Percentiles rank a stretch among this genome's conserved stretches.
Conservation (phyloP, 2,888 invertebrate species). For the Ptilodon capucinus region DNA sequence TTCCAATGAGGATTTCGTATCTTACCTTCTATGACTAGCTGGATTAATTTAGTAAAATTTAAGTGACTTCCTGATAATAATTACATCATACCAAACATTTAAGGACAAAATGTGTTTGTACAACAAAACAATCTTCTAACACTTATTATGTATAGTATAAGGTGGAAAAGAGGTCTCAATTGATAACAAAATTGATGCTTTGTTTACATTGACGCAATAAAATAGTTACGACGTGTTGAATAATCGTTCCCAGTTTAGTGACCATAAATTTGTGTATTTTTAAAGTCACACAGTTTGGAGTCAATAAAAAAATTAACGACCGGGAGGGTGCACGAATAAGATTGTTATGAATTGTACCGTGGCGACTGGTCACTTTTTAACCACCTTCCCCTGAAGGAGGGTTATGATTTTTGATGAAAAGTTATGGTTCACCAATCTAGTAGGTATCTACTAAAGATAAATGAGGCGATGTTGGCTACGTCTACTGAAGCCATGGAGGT, state of each 20-base stretch:
- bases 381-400: no score
- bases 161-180: slow-evolving; percentile 40
- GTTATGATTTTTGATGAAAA: no score
- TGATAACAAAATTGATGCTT: slow-evolving; percentile 68
- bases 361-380: slow-evolving; percentile 40
- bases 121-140: neutral
- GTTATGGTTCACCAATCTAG: neutral
- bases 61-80: no score
- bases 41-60: no score
- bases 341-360: slow-evolving; percentile 63
- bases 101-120: neutral
- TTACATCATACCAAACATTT: no score
- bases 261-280: slow-evolving; percentile 82
- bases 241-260: slow-evolving; percentile 79
- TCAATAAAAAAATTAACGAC: slow-evolving; percentile 81
- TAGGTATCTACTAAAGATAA: slow-evolving; percentile 8
- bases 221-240: slow-evolving; percentile 81
- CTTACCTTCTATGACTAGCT: no score
- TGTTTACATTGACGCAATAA: slow-evolving; percentile 78
- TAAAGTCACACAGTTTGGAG: slow-evolving; percentile 78
- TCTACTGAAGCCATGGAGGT: slow-evolving; percentile 5
- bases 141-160: slow-evolving; percentile 4
- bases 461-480: slow-evolving; percentile 6
- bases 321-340: slow-evolving; percentile 72
- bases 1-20: no score